Evolutionary conservation across 1,140 invertebrate species (phyloP).

Genomic region (Archivesica marissinica): DNA sequence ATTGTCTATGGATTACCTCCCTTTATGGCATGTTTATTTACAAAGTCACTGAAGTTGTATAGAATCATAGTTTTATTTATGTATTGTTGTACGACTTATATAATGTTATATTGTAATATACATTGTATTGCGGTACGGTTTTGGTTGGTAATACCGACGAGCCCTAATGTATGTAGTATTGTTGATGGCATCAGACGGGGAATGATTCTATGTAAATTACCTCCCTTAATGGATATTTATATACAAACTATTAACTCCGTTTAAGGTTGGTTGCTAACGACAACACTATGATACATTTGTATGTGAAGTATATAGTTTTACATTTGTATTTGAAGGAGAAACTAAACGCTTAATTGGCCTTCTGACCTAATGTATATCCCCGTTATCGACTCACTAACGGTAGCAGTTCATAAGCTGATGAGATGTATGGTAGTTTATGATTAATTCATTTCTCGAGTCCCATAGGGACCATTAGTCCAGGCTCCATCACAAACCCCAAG

Average conservation of each 20-base stretch:
- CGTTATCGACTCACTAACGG: background rate
- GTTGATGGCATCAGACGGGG: no score
- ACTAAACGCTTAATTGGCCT: no score
- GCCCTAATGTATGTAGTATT: no score
- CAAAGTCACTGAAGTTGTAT: no score
- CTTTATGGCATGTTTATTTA: no score
- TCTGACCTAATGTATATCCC: background rate
- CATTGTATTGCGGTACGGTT: no score
- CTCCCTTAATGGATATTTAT: background rate
- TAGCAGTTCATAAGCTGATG: background rate
- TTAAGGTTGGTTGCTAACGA: background rate
- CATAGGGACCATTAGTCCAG: background rate
- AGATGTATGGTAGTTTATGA: background rate
- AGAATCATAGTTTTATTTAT: no score
- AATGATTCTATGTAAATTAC: background rate
- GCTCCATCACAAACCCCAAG: background rate
- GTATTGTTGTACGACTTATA: no score
- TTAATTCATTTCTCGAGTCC: background rate
- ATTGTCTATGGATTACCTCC: no score
- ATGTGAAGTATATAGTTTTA: background rate
- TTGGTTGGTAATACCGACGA: no score
- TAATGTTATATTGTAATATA: no score
- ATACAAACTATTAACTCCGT: background rate
- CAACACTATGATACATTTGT: background rate
- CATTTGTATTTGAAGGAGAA: no score